phyloP scores from a whole-genome alignment of 2,797 vertebrate species.

The Ceryle rudis region DNA sequence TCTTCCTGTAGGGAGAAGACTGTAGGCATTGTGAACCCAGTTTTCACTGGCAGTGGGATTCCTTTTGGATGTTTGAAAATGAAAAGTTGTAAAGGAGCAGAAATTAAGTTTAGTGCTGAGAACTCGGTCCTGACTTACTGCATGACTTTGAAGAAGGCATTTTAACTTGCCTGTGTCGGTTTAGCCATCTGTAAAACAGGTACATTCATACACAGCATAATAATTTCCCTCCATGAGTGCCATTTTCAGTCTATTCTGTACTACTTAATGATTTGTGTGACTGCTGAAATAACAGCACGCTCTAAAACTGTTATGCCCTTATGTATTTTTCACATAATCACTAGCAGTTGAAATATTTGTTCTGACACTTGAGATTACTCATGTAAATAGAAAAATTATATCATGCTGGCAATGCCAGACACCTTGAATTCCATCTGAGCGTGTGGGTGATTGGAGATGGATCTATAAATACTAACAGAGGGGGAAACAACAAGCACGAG shows the following conservation, averaged over 20 bases:
- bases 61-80: not conserved
- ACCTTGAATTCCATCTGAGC: slow-evolving; percentile 62
- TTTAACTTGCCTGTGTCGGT: slow-evolving; percentile 42
- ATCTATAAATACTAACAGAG: slow-evolving; percentile 29
- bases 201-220: slow-evolving; percentile 39
- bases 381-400: slow-evolving; percentile 72
- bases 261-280: slow-evolving; percentile 63
- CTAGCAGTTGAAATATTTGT: slow-evolving; percentile 56
- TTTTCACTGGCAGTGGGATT: not conserved
- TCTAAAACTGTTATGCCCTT: slow-evolving; percentile 5
- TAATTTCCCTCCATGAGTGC: slow-evolving; percentile 41
- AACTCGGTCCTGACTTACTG: slow-evolving; percentile 8
- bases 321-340: slow-evolving; percentile 60
- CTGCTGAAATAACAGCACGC: slow-evolving; percentile 56
- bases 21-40: not conserved
- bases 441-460: slow-evolving; percentile 39
- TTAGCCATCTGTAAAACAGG: slow-evolving; percentile 63
- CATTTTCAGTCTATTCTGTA: slow-evolving; percentile 43
- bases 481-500: not conserved
- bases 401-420: slow-evolving; percentile 44
- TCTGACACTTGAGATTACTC: slow-evolving; percentile 70
- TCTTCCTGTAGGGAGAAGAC: not conserved
- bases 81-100: not conserved
- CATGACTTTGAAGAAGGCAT: slow-evolving; percentile 48
- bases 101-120: not conserved